Percentiles rank a stretch among this genome's conserved stretches.
Evolutionary conservation across 2,113 vertebrate species (phyloP).

Genomic region (Mionectes macconnelli): DNA sequence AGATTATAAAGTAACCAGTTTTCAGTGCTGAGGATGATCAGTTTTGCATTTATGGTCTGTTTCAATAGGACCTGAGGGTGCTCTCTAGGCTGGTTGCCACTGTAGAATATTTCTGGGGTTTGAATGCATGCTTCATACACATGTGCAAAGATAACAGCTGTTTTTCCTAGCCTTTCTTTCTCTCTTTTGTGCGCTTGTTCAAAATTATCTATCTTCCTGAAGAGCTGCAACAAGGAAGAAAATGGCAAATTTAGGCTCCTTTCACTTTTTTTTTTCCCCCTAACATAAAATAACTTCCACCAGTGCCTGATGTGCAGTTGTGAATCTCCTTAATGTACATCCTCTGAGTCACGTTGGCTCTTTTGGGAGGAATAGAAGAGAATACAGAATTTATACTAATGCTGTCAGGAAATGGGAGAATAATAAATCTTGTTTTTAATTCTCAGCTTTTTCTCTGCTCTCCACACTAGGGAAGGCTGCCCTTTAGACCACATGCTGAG

Average conservation of each 20-base stretch:
- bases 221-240: neutral
- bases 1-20: neutral
- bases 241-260: slow-evolving; percentile 7
- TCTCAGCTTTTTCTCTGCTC: neutral
- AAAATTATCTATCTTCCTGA: neutral
- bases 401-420: neutral
- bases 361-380: neutral
- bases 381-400: neutral
- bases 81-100: neutral
- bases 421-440: neutral
- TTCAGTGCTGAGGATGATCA: neutral
- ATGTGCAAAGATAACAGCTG: slow-evolving; percentile 1
- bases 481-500: neutral
- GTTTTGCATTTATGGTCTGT: neutral
- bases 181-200: neutral
- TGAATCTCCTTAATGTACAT: neutral
- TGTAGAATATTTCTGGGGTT: neutral
- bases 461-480: neutral
- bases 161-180: neutral
- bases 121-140: neutral
- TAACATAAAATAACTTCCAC: neutral
- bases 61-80: neutral
- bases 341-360: neutral
- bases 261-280: neutral
- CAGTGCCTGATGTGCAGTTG: neutral